Conservation (phyloP, 1,140 invertebrate genomes). For the Drosophila equinoxialis region DNA sequence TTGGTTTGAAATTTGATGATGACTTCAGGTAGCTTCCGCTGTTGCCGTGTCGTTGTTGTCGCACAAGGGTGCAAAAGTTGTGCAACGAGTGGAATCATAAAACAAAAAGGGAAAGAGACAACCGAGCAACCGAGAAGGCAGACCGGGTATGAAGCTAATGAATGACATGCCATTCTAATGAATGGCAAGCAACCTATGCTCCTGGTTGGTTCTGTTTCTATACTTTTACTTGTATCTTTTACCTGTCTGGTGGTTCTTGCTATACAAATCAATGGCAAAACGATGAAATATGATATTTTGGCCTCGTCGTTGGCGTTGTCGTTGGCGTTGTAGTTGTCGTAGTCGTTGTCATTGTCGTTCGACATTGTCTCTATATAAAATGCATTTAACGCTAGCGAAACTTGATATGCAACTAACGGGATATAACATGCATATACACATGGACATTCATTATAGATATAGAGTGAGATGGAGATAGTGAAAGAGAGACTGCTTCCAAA, state of each 20-base stretch:
- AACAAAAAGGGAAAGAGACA: background rate
- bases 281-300: conserved; percentile 70
- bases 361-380: conserved; percentile 26
- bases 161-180: conserved; percentile 71
- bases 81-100: conserved; percentile 40
- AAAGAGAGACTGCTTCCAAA: conserved; percentile 27
- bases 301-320: conserved; percentile 20
- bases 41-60: conserved; percentile 37
- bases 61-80: conserved; percentile 39
- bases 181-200: conserved; percentile 48
- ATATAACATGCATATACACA: conserved; percentile 20
- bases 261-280: conserved; percentile 71
- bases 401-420: conserved; percentile 41
- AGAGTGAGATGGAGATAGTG: background rate
- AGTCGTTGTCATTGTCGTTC: conserved; percentile 19
- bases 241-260: conserved; percentile 5
- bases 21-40: conserved; percentile 55
- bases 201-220: conserved; percentile 11
- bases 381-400: conserved; percentile 52
- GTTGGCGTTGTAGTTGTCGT: background rate
- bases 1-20: conserved; percentile 69
- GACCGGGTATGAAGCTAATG: conserved; percentile 37
- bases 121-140: background rate
- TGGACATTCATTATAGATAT: background rate
- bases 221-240: background rate